Base-by-base conservation (phyloP, 2,113 vertebrate species). In the Limnothrissa miodon region DNA sequence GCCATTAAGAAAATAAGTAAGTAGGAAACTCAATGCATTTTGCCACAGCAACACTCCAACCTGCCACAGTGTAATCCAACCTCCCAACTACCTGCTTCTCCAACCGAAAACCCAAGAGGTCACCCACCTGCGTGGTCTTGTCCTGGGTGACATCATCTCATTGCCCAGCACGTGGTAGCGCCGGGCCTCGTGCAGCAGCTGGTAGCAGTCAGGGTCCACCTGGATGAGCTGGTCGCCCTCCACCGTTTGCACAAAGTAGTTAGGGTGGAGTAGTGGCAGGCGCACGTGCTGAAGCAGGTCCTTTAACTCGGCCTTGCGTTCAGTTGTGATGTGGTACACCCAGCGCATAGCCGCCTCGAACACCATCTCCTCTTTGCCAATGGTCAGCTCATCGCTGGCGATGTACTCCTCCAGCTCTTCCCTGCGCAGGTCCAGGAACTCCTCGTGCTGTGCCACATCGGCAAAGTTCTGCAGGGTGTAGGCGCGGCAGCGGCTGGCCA, bases 121-220 rank as follows among this genome's bases (percentile, higher is more conserved):
- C 4, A 6, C 21, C 3, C 87, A 99, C 98, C 98, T 99, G 92
- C 98, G 97, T 19, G 98, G 98, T 83, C 97, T 93, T 7, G 98
- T 99, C 89, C 98, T 95, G 86, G 98, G 96, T 80, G 98, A 99
- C 97, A 99, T 98, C 97, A 99, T 99, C 92, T 99, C 98, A 42
- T 99, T 99, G 80, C 98, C 98, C 1, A 99, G 97, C 87, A 99
- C 97, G 17, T 99, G 98, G 92, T 99, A 99, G 21, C 97, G 93
- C 42, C 98, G 94, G 87, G 98, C 98, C 92, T 99, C 98, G 0
- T 99, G 98, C 84, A 99, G 94, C 74, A 99, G 94, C 85, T 98
- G 97, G 33, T 99, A 99, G 93, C 97, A 99, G 87, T 99, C 98
- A 0, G 97, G 96, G 48, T 97, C 96, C 6, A 95, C 98, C 93